phyloP scores from a whole-genome alignment of 2,113 vertebrate genomes.

The Poecile atricapillus region DNA sequence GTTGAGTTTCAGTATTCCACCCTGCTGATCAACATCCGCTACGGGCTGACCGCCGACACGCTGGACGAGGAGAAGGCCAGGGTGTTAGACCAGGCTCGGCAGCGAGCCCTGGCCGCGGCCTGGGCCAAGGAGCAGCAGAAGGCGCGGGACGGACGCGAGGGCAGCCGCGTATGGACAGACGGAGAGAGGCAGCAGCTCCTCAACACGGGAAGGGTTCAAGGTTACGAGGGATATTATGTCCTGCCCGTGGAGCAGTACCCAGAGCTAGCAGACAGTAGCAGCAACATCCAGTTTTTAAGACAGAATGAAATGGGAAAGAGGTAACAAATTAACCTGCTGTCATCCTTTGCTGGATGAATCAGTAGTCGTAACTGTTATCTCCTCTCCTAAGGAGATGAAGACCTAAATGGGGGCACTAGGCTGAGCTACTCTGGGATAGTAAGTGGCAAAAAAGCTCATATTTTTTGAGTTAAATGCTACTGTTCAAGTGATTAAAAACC shows the following conservation, averaged over 20 bases:
- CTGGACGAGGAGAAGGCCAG: conserved; percentile 94
- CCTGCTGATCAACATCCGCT: conserved; percentile 90
- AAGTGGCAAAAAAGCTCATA: conserved; percentile 81
- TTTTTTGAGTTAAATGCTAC: conserved; percentile 84
- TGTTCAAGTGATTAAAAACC: conserved; percentile 68
- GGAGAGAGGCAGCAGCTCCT: conserved; percentile 97
- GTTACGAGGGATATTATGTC: conserved; percentile 97
- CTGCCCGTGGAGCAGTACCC: conserved; percentile 98
- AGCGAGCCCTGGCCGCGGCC: conserved; percentile 87
- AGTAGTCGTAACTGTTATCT: conserved; percentile 81
- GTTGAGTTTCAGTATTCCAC: conserved; percentile 88
- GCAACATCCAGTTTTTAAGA: conserved; percentile 99
- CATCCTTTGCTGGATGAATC: conserved; percentile 81
- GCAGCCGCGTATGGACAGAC: conserved; percentile 95
- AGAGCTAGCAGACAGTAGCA: conserved; percentile 98
- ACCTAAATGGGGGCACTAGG: conserved; percentile 87
- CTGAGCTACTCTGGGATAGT: conserved; percentile 90
- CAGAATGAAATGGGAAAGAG: conserved; percentile 99
- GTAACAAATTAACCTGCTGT: conserved; percentile 92
- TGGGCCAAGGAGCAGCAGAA: conserved; percentile 96
- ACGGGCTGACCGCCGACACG: conserved; percentile 86
- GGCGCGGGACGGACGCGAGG: conserved; percentile 90
- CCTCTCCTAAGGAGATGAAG: conserved; percentile 95
- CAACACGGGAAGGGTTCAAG: conserved; percentile 89
- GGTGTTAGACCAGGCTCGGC: conserved; percentile 91